Conservation (phyloP, 2,888 invertebrate genomes). For the Eucera pruinosa region DNA sequence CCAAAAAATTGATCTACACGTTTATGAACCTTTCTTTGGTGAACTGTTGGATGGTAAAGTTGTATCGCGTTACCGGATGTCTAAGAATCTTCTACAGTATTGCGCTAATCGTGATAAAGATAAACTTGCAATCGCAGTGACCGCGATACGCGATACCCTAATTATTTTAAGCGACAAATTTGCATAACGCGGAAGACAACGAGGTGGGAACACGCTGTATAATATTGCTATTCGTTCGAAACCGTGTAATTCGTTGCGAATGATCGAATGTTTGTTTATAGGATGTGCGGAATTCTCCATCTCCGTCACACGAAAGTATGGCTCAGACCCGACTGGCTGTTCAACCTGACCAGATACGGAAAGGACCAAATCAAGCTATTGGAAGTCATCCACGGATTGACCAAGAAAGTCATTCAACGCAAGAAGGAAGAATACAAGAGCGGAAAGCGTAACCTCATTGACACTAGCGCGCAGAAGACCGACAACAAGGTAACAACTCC, state of each 20-base stretch:
- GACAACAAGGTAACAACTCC: slow-evolving; percentile 35
- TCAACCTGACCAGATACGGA: slow-evolving; percentile 91
- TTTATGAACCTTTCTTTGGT: too few relatives aligned
- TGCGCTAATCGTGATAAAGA: too few relatives aligned
- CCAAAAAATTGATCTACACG: too few relatives aligned
- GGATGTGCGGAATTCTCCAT: slow-evolving; percentile 94
- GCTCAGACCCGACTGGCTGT: slow-evolving; percentile 91
- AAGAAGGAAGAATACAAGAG: slow-evolving; percentile 91
- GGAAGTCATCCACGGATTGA: slow-evolving; percentile 91
- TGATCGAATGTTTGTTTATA: slow-evolving; percentile 57
- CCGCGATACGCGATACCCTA: too few relatives aligned
- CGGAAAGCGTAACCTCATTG: slow-evolving; percentile 86
- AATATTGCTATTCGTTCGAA: too few relatives aligned
- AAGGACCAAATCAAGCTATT: slow-evolving; percentile 91
- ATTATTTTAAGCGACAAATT: too few relatives aligned
- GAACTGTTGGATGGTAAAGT: too few relatives aligned
- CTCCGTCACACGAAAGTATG: slow-evolving; percentile 92
- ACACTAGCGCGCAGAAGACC: slow-evolving; percentile 67
- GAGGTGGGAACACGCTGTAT: too few relatives aligned
- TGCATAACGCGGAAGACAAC: too few relatives aligned
- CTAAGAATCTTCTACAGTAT: neutral
- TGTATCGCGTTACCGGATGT: neutral
- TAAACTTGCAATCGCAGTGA: too few relatives aligned
- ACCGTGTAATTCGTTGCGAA: too few relatives aligned
- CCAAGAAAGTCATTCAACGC: slow-evolving; percentile 91